Evolutionary conservation across 37 sponge, comb jelly and placozoan species (phyloP), one percentile per base, ranked within the genome.

Genomic region (Corticium candelabrum): DNA sequence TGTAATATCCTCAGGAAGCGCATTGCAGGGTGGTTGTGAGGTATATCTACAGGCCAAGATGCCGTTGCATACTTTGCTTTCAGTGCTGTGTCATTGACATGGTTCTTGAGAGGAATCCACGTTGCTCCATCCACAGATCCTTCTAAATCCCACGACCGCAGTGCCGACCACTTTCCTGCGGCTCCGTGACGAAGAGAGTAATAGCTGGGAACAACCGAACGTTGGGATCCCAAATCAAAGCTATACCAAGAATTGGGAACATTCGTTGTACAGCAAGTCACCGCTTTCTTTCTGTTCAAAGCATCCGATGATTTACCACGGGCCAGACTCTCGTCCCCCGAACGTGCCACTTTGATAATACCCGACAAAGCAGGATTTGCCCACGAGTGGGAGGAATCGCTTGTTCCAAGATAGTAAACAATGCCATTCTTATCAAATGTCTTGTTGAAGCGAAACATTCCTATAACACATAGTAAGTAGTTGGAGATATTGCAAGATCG

Each of bases 41-140:
- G 15, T 50, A 50, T 27, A 27, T 50, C 62, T 27, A 50, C 21
- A 50, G 62, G 62, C 62, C 62, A 50, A 50, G 62, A 50, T 21
- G 62, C 62, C 62, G 62, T 21, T 21, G 21, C 62, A 21, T 50
- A 50, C 62, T 50, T 50, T 50, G 15, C 62, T 21, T 50, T 86
- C 39, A 98, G 86, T 0, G 87, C 67, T 32, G 85, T 88, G 84
- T 98, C 99, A 62, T 88, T 84, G 3, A 71, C 79, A 69, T 98
- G 99, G 3, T 79, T 78, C 0, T 69, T 39, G 11, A 98, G 21
- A 5, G 90, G 87, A 34, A 79, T 74, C 99, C 99, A 98, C 11
- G 85, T 83, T 77, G 84, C 84, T 34, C 99, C 96, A 83, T 98
- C 96, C 73, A 50, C 62, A 50, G 62, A 50, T 50, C 62, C 62